Percentiles rank a stretch among this genome's conserved stretches.
Conservation (phyloP, 2,888 invertebrate species). For the Tenthredo distinguenda region DNA sequence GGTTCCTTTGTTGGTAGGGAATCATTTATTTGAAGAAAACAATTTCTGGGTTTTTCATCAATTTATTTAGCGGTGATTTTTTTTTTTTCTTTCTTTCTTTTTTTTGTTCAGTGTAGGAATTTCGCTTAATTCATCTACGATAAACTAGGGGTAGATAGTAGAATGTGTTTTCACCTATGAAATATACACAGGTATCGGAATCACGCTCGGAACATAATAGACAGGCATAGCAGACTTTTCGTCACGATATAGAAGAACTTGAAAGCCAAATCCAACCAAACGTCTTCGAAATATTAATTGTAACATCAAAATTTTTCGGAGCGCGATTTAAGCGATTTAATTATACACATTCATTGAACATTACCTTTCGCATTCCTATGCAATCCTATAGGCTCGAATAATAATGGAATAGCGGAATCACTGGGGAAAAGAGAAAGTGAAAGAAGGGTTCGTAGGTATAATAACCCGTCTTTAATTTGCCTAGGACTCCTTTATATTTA, state of each 20-base stretch:
- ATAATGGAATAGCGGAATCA: slow-evolving; percentile 12
- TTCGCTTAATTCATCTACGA: slow-evolving; percentile 26
- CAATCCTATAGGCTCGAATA: slow-evolving; percentile 10
- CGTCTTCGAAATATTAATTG: not conserved
- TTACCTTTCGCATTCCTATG: slow-evolving; percentile 6
- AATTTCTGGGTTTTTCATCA: slow-evolving; percentile 10
- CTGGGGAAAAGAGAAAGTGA: not conserved
- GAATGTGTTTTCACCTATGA: slow-evolving; percentile 1
- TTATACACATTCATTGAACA: slow-evolving; percentile 24
- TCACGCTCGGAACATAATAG: not conserved
- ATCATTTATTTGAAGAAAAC: not conserved
- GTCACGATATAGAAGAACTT: not conserved
- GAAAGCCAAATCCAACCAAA: not conserved
- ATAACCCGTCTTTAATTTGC: slow-evolving; percentile 38
- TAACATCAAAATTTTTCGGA: not conserved
- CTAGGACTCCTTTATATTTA: slow-evolving; percentile 32
- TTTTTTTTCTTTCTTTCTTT: not conserved
- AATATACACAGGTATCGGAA: not conserved
- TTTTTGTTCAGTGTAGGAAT: not conserved
- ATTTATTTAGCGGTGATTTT: not conserved
- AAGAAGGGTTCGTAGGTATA: not conserved
- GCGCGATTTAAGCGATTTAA: slow-evolving; percentile 11
- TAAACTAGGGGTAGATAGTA: not conserved
- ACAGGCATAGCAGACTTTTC: not conserved
- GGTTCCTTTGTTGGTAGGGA: not conserved